A percentile compares a stretch with the other conserved stretches of the same genome.
Evolutionary conservation across 2,113 vertebrate genomes (phyloP).

Genomic region (Myxocyprinus asiaticus): DNA sequence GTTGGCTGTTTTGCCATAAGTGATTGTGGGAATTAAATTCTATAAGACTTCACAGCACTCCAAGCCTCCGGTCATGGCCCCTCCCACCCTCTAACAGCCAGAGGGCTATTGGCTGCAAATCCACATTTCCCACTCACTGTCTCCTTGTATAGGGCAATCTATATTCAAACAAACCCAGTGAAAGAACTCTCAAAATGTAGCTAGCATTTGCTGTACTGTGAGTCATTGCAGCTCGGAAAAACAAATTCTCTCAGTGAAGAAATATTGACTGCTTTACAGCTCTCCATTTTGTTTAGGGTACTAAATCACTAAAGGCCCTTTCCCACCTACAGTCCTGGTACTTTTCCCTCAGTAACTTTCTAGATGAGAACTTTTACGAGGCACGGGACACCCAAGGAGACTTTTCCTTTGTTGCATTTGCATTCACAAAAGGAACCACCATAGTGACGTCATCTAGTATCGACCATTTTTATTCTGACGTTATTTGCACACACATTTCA

Average conservation of each 20-base stretch:
- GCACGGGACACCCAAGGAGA: too few relatives aligned
- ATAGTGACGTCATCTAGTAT: too few relatives aligned
- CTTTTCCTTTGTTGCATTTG: too few relatives aligned
- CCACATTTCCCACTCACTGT: not conserved
- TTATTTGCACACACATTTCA: too few relatives aligned
- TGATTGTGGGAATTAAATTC: not conserved
- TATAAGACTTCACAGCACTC: not conserved
- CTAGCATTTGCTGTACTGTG: not conserved
- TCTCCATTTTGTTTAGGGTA: not conserved
- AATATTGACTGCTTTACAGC: not conserved
- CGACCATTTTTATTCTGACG: too few relatives aligned
- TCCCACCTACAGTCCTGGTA: too few relatives aligned
- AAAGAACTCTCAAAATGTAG: constrained; percentile 7
- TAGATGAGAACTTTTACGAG: too few relatives aligned
- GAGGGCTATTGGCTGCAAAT: constrained; percentile 14
- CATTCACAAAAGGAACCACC: too few relatives aligned
- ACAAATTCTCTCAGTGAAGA: not conserved
- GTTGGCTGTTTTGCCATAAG: not conserved
- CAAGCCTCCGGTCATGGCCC: constrained; percentile 5
- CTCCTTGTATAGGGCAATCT: constrained; percentile 8
- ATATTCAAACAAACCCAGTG: constrained; percentile 28
- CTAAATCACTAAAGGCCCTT: not conserved
- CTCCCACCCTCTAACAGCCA: constrained; percentile 10
- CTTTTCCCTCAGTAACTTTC: too few relatives aligned
- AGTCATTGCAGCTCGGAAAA: not conserved